Base-by-base conservation (phyloP, 1,140 invertebrate genomes). In the Drosophila subobscura region DNA sequence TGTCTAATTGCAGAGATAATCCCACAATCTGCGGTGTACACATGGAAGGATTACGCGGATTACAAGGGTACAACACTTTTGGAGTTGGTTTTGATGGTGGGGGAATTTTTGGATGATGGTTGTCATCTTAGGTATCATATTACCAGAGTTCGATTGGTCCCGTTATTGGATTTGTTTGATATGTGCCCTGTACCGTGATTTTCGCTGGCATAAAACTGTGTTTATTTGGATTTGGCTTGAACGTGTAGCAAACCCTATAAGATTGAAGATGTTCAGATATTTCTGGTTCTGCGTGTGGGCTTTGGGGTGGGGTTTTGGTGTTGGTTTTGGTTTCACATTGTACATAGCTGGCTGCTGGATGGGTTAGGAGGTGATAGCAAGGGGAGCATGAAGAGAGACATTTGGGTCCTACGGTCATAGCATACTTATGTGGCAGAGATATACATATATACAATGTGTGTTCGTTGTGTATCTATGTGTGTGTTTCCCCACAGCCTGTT, bases 171-270 rank as follows among this genome's bases (percentile, higher is more conserved):
- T 91, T 91, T 42, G 89, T 90, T 72, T 88, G 72, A 74, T 91
- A 91, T 73, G 89, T 91, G 73, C 89, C 89, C 71, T 91, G 89
- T 63, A 91, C 81, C 72, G 89, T 91, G 76, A 91, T 91, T 65
- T 79, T 89, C 72, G 89, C 89, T 79, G 89, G 89, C 90, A 91
- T 86, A 75, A 90, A 91, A 90, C 85, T 91, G 86, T 80, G 76
- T 66, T 80, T 89, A 90, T 91, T 91, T 88, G 89, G 86, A 91
- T 91, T 90, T 91, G 89, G 89, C 79, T 91, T 91, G 71, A 91
- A 84, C 66, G 89, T 89, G 84, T 91, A 91, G 83, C 89, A 91
- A 90, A 91, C 89, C 89, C 89, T 91, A 91, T 66, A 91, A 89
- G 73, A 80, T 80, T 60, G 55, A 64, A 54, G 51, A 44, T 40